A percentile compares a stretch with the other conserved stretches of the same genome.
Evolutionary conservation across 1,140 invertebrate species (phyloP).

Genomic region (Drosophila subpulchrella): DNA sequence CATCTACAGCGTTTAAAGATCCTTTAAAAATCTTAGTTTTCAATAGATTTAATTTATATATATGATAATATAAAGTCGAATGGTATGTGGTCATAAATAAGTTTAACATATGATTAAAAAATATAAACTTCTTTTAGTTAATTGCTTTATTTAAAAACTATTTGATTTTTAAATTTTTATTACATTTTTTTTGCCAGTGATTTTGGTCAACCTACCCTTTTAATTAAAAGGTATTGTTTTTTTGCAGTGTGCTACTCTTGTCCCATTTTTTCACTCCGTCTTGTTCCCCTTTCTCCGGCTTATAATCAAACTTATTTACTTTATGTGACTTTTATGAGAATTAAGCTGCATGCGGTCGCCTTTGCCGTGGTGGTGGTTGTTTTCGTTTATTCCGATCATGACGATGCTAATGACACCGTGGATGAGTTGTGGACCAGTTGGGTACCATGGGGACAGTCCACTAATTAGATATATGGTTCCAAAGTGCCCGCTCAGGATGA

Average conservation of each 20-base stretch:
- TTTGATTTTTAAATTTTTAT: too few relatives aligned
- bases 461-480: constrained; percentile 19
- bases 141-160: too few relatives aligned
- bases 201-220: background rate
- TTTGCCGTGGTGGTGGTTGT: constrained; percentile 4
- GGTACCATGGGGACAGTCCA: constrained; percentile 5
- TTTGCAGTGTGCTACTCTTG: background rate
- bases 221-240: background rate
- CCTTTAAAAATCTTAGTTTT: too few relatives aligned
- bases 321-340: constrained; percentile 77
- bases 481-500: background rate
- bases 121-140: too few relatives aligned
- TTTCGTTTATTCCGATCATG: constrained; percentile 28
- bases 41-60: too few relatives aligned
- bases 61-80: too few relatives aligned
- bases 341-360: constrained; percentile 48
- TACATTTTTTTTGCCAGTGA: too few relatives aligned
- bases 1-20: too few relatives aligned
- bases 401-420: constrained; percentile 15
- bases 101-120: too few relatives aligned
- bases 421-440: constrained; percentile 7
- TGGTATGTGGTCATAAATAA: too few relatives aligned
- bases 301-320: constrained; percentile 78
- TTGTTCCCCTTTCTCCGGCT: constrained; percentile 1
- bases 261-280: constrained; percentile 2